Conservation (phyloP, 2,113 vertebrate genomes). For the Paratilapia polleni region DNA sequence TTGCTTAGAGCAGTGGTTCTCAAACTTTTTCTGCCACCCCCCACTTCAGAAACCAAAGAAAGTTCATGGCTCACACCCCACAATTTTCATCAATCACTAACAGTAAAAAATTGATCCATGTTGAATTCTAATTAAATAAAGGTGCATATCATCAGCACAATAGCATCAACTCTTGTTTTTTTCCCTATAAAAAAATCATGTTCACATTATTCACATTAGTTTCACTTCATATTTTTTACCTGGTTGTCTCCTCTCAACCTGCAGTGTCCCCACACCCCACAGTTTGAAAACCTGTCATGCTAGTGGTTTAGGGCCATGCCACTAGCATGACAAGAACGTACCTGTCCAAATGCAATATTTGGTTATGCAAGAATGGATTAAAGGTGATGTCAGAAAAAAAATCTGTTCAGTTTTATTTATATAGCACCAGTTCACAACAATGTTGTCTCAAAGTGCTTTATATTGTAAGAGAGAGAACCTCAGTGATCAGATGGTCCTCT, state of each 20-base stretch:
- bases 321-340: fast-evolving
- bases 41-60: not conserved
- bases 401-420: not conserved
- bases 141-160: fast-evolving
- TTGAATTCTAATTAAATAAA: not conserved
- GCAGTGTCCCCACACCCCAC: not conserved
- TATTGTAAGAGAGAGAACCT: too few relatives aligned
- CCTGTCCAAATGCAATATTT: fast-evolving
- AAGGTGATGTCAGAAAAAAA: not conserved
- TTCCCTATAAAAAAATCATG: not conserved
- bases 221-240: not conserved
- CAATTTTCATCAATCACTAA: too few relatives aligned
- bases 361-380: not conserved
- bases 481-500: too few relatives aligned
- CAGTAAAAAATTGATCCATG: too few relatives aligned
- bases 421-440: not conserved
- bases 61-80: not conserved
- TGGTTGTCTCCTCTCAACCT: not conserved
- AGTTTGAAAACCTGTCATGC: not conserved
- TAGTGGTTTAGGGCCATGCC: not conserved
- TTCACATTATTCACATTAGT: not conserved
- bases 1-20: not conserved
- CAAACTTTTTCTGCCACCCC: not conserved
- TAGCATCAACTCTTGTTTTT: not conserved
- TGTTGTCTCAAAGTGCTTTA: not conserved